Evolutionary conservation across 2,888 invertebrate genomes (phyloP).

Genomic region (Cheilosia vulpina): DNA sequence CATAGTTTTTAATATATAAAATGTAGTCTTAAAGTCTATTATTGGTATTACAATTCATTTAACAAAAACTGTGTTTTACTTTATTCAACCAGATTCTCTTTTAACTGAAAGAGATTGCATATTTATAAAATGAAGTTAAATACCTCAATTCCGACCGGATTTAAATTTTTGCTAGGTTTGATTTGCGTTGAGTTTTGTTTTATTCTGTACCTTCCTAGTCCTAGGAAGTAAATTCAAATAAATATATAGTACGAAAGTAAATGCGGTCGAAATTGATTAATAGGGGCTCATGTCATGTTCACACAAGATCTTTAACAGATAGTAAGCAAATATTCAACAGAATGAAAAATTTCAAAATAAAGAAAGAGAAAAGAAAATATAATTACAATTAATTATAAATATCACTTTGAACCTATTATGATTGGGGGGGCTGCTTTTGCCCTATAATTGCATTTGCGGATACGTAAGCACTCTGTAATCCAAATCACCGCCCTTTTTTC

Average conservation of each 20-base stretch:
- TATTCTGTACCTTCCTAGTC: no score
- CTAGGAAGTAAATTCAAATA: background rate
- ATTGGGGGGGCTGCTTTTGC: conserved; percentile 19
- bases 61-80: background rate
- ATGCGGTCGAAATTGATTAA: no score
- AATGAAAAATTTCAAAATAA: conserved; percentile 39
- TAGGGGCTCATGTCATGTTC: background rate
- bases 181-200: no score
- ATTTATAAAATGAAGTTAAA: background rate
- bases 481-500: conserved; percentile 53
- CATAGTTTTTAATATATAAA: conserved; percentile 31
- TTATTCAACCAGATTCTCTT: conserved; percentile 15
- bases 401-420: conserved; percentile 70
- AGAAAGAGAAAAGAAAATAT: conserved; percentile 30
- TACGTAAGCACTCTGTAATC: conserved; percentile 15
- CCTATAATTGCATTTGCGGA: background rate
- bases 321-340: conserved; percentile 17
- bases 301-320: conserved; percentile 12
- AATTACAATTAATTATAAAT: conserved; percentile 48
- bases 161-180: no score
- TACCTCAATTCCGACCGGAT: no score
- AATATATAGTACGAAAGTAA: background rate
- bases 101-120: conserved; percentile 3
- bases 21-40: conserved; percentile 37
- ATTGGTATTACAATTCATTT: background rate